Base-by-base conservation (phyloP, 2,797 vertebrate species). In the Labeo calbasu region DNA sequence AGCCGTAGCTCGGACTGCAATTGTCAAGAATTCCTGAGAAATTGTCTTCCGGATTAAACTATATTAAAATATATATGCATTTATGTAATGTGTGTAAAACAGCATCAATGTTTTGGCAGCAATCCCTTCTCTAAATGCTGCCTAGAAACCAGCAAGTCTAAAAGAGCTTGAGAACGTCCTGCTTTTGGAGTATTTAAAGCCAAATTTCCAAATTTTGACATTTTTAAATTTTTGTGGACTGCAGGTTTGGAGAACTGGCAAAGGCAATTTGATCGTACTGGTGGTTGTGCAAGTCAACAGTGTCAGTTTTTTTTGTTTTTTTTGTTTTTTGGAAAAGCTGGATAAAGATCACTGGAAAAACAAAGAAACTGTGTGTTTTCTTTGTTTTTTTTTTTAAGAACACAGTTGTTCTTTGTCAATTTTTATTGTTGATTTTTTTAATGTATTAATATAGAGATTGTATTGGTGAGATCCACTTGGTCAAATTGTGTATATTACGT, bases 381-480 rank as follows among this genome's bases (percentile, higher is more conserved):
- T 65, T 78, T 77, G 68, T 76, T 43, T 72, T 40, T 50, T 59
- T 81, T 88, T 88, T 84, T 85, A 88, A 83, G 82, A 78, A 83
- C 81, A 79, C 78, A 59, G 77, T 73, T 88, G 89, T 90, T 89
- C 89, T 86, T 83, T 86, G 77, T 72, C 76, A 53, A 71, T 87
- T 91, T 91, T 91, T 90, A 91, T 86, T 88, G 66, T 77, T 69
- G 71, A 84, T 90, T 84, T 72, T 89, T 90, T 90, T 91, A 89
- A 86, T 90, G 77, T 86, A 86, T 82, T 43, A 71, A 23, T 80
- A 65, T 80, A 79, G 80, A 86, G 77, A 84, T 79, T 66, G 81
- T 51, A 23, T 65, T n/a, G 23, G 82, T 85, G 68, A 40, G 73
- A 79, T 76, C 3, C 50, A 65, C 57, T 85, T 87, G 65, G 59